Conservation (phyloP, 2,888 invertebrate species). For the Gymnoscelis rufifasciata region DNA sequence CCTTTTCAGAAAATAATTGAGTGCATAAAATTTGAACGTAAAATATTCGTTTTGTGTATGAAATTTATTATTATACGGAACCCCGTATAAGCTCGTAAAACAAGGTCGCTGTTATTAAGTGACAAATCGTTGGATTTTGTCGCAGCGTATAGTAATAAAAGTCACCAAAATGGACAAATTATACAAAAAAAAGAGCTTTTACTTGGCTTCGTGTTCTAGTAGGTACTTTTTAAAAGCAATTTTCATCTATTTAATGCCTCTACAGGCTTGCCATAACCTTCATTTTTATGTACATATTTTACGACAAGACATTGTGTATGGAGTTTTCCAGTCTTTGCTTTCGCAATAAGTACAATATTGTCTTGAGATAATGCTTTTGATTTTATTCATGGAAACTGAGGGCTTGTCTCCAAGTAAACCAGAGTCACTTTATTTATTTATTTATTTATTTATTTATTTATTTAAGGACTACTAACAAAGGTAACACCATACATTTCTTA, state of each 20-base stretch:
- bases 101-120: slow-evolving; percentile 62
- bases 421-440: no score
- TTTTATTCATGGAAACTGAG: neutral
- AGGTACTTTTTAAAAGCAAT: slow-evolving; percentile 21
- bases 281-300: slow-evolving; percentile 9
- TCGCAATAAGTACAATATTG: slow-evolving; percentile 1
- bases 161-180: slow-evolving; percentile 57
- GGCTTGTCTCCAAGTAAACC: no score
- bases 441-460: no score
- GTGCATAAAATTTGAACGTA: slow-evolving; percentile 50
- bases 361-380: neutral
- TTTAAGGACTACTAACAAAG: no score
- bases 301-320: neutral
- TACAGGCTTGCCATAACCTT: slow-evolving; percentile 8
- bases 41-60: slow-evolving; percentile 60
- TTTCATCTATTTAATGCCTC: slow-evolving; percentile 16
- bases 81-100: slow-evolving; percentile 54
- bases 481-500: no score
- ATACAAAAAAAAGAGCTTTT: slow-evolving; percentile 53
- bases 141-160: slow-evolving; percentile 55
- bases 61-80: slow-evolving; percentile 52
- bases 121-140: slow-evolving; percentile 61
- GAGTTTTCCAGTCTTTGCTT: slow-evolving; percentile 5
- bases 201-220: slow-evolving; percentile 36
- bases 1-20: slow-evolving; percentile 1